Evolutionary conservation across 2,888 invertebrate genomes (phyloP), one percentile per base, ranked within the genome.

Genomic region (Drosophila emarginata): DNA sequence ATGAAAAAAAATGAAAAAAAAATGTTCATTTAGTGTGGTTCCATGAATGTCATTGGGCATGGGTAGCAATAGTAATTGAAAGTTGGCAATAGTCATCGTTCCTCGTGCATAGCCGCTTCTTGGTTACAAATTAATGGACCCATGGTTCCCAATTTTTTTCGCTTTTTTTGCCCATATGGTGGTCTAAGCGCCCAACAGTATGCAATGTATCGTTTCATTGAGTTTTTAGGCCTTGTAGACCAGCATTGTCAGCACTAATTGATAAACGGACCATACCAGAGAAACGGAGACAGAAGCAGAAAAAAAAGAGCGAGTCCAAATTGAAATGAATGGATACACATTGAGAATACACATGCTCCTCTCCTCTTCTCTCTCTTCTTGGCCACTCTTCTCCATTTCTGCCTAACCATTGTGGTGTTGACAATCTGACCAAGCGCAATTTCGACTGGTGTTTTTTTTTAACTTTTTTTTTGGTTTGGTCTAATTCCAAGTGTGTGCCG

Each of bases 171-270:
- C 18, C 1, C 6, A 12, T 36, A 36, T 36, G 18, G 15, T 7
- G 4, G 32, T 1, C 53, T 32, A 58, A 51, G 21, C 54, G 61
- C 28, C 15, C 28, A 63, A 56, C 18, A 54, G 56, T 67, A 45
- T 53, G 32, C 67, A 73, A 59, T 61, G 58, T 64, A 45, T 45
- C 18, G 45, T 18, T 21, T 60, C 58, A 59, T 28, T 52, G 54
- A 40, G 61, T 40, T 67, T 56, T 45, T 50, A 45, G 40, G 28
- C 62, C 64, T 61, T 14, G 37, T 12, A n/a, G 21, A 2, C 23
- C 40, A 11, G 26, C 70, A 76, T 73, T 80, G 76, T 76, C 53
- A 68, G 59, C 64, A 79, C 79, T 74, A 78, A 80, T 78, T 81
- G 79, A 80, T 74, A 74, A 73, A 74, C 76, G 65, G 66, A 21